Evolutionary conservation across 1,140 invertebrate genomes (phyloP).

Genomic region (Lineus longissimus): DNA sequence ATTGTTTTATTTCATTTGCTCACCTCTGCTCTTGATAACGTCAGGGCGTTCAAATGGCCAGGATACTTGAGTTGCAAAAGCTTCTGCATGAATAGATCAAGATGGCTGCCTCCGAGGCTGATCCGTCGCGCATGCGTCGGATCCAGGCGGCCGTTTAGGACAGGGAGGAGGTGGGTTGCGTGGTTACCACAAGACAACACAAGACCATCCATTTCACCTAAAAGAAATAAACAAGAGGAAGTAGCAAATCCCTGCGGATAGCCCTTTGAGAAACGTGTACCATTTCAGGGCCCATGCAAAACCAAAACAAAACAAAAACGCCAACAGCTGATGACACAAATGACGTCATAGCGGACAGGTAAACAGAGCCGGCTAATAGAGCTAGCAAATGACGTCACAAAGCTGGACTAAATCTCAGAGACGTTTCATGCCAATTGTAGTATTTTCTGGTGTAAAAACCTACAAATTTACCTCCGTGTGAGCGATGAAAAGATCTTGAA

Average conservation of each 20-base stretch:
- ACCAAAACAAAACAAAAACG: too few species aligned
- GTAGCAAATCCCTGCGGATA: neutral
- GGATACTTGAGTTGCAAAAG: conserved; percentile 93
- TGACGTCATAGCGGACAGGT: too few species aligned
- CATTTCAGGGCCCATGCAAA: too few species aligned
- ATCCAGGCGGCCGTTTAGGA: conserved; percentile 68
- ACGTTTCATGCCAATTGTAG: too few species aligned
- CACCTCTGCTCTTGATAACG: conserved; percentile 78
- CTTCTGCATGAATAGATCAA: conserved; percentile 80
- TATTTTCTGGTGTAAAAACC: too few species aligned
- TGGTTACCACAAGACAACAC: conserved; percentile 84
- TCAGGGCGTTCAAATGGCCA: conserved; percentile 80
- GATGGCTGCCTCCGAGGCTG: conserved; percentile 81
- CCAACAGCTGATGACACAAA: too few species aligned
- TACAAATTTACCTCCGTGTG: too few species aligned
- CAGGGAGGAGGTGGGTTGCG: conserved; percentile 81
- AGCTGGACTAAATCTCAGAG: too few species aligned
- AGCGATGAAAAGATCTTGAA: too few species aligned
- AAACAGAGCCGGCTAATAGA: too few species aligned
- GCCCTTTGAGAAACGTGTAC: neutral
- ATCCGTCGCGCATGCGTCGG: conserved; percentile 70
- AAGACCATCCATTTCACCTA: conserved; percentile 59
- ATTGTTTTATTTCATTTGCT: neutral
- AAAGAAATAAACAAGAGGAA: neutral
- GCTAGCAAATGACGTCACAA: too few species aligned